Conservation (phyloP, 2,888 invertebrate species). For the Physocephala rufipes region DNA sequence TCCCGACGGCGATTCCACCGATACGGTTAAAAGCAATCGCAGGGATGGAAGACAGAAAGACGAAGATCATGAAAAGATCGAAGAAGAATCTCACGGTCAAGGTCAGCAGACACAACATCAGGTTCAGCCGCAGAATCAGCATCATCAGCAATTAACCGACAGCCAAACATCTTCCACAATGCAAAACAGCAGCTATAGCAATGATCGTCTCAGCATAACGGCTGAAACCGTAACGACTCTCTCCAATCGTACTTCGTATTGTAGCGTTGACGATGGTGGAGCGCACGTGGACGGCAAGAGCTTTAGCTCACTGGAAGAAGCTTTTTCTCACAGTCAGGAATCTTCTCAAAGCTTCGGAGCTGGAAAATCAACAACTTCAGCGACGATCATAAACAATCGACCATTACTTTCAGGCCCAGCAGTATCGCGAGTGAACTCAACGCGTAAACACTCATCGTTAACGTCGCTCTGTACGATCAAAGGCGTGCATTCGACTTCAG, state of each 20-base stretch:
- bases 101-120: conserved; percentile 6
- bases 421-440: conserved; percentile 59
- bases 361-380: conserved; percentile 23
- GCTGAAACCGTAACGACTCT: conserved; percentile 57
- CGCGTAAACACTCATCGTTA: conserved; percentile 59
- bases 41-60: conserved; percentile 21
- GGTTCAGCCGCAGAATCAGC: conserved; percentile 41
- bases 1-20: conserved; percentile 64
- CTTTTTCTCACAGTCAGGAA: conserved; percentile 46
- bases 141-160: conserved; percentile 54
- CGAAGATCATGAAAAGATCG: conserved; percentile 32
- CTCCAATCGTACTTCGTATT: conserved; percentile 62
- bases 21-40: conserved; percentile 67
- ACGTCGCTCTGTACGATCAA: conserved; percentile 53
- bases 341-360: conserved; percentile 16
- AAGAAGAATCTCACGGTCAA: conserved; percentile 26
- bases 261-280: conserved; percentile 56
- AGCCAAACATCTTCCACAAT: conserved; percentile 59
- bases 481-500: conserved; percentile 42
- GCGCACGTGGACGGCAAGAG: conserved; percentile 52
- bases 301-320: conserved; percentile 58
- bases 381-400: neutral
- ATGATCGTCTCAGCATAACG: conserved; percentile 54
- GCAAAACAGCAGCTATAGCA: conserved; percentile 54
- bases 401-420: conserved; percentile 45